Evolutionary conservation across 2,888 invertebrate species (phyloP).

Genomic region (Standfussiana lucernea): DNA sequence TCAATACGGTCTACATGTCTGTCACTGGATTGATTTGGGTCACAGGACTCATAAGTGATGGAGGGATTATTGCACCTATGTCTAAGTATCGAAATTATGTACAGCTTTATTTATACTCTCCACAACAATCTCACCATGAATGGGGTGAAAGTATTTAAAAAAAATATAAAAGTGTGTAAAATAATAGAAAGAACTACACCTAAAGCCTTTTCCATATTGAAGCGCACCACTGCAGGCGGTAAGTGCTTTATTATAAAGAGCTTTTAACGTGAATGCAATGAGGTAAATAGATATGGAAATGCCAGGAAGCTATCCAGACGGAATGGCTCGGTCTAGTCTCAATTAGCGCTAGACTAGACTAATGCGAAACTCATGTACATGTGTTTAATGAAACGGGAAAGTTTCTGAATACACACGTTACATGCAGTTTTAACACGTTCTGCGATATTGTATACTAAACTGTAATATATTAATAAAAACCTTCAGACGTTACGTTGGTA

Average conservation of each 20-base stretch:
- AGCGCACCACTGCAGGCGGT: neutral
- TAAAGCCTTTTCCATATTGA: neutral
- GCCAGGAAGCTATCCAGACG: neutral
- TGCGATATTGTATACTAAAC: neutral
- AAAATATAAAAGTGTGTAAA: too few species aligned
- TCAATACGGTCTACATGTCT: neutral
- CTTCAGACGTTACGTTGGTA: neutral
- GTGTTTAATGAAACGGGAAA: neutral
- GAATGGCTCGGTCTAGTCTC: neutral
- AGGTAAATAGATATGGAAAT: constrained; percentile 2
- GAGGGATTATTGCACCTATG: neutral
- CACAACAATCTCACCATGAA: neutral
- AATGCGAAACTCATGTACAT: constrained; percentile 39
- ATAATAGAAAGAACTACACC: neutral
- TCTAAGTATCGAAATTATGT: neutral
- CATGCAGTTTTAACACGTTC: neutral
- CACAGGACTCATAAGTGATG: neutral
- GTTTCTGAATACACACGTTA: neutral
- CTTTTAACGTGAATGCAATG: constrained; percentile 14
- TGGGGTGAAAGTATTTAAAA: neutral
- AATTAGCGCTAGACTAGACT: constrained; percentile 19
- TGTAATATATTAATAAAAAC: neutral
- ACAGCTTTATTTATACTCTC: neutral
- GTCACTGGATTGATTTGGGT: constrained; percentile 24
- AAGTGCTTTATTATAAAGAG: constrained; percentile 10